A percentile compares a stretch with the other conserved stretches of the same genome.
Conservation (phyloP, 2,888 invertebrate species). For the Callyntrura guangdongensis region DNA sequence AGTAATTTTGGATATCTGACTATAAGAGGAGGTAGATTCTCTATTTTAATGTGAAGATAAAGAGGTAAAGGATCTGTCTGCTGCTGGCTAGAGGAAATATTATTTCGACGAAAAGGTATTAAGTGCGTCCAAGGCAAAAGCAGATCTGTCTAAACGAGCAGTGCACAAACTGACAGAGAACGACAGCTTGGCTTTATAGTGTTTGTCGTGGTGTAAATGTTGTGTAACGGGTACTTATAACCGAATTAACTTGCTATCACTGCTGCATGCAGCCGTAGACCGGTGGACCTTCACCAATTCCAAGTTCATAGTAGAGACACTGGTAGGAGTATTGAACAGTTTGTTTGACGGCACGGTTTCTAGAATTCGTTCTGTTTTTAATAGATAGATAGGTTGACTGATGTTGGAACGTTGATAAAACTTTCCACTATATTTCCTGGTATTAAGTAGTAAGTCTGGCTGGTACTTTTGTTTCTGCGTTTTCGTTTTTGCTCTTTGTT, state of each 20-base stretch:
- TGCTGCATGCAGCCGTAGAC: slow-evolving; percentile 34
- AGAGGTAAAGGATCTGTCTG: not conserved
- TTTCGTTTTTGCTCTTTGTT: not conserved
- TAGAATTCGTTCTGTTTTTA: not conserved
- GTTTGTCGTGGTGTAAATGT: no score
- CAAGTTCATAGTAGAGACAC: no score
- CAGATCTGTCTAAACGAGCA: slow-evolving; percentile 2
- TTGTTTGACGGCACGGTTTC: no score
- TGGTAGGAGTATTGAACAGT: no score
- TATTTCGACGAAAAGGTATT: slow-evolving; percentile 30
- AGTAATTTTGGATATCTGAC: no score
- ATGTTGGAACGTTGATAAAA: not conserved
- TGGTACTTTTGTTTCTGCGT: not conserved
- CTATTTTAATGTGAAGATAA: no score
- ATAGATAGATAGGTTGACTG: not conserved
- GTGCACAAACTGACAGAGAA: slow-evolving; percentile 52
- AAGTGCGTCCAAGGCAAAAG: not conserved
- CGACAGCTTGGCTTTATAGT: slow-evolving; percentile 45
- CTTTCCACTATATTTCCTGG: not conserved
- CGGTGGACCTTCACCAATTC: not conserved
- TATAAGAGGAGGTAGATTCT: no score
- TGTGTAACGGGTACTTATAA: slow-evolving; percentile 1
- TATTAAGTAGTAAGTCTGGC: not conserved
- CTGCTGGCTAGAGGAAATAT: not conserved
- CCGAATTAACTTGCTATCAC: slow-evolving; percentile 8